These are phyloP conservation scores for Euplagia quadripunctaria DNA, from an alignment of 2,888 invertebrate genomes.

Conservation along the genomic window DNA sequence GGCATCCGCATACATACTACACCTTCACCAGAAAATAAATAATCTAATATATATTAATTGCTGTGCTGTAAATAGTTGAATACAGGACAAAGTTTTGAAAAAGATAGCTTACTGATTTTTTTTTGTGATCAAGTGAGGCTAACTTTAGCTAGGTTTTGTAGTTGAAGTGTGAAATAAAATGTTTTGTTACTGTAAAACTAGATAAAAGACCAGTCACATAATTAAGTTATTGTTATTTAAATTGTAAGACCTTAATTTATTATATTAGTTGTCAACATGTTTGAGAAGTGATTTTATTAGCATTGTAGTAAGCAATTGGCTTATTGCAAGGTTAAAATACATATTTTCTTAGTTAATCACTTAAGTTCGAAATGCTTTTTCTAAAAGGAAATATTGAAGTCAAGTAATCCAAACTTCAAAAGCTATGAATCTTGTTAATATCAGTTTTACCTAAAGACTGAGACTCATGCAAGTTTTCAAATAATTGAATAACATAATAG, in stretches of 20 bases:
- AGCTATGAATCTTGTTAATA: too few species aligned
- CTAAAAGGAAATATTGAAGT: too few species aligned
- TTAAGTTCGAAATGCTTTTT: too few species aligned
- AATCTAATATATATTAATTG: slow-evolving; percentile 2
- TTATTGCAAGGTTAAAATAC: not conserved
- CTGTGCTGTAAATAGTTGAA: slow-evolving; percentile 3
- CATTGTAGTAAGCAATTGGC: not conserved
- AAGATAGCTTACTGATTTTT: not conserved
- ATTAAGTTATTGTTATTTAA: slow-evolving; percentile 15
- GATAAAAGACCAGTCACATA: slow-evolving; percentile 7
- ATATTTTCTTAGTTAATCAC: too few species aligned
- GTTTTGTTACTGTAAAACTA: slow-evolving; percentile 9
- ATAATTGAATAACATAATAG: too few species aligned
- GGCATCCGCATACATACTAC: slow-evolving; percentile 93
- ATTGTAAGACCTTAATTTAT: slow-evolving; percentile 8
- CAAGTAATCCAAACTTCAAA: too few species aligned
- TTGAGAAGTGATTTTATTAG: not conserved
- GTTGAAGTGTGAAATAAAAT: not conserved
- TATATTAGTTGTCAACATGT: slow-evolving; percentile 8
- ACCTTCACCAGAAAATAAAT: slow-evolving; percentile 68
- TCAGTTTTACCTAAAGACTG: too few species aligned
- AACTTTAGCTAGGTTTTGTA: not conserved
- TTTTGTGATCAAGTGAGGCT: not conserved
- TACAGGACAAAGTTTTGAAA: not conserved
- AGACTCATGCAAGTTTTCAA: too few species aligned